Conservation (phyloP, 2,888 invertebrate genomes). For the Pyrgus malvae region DNA sequence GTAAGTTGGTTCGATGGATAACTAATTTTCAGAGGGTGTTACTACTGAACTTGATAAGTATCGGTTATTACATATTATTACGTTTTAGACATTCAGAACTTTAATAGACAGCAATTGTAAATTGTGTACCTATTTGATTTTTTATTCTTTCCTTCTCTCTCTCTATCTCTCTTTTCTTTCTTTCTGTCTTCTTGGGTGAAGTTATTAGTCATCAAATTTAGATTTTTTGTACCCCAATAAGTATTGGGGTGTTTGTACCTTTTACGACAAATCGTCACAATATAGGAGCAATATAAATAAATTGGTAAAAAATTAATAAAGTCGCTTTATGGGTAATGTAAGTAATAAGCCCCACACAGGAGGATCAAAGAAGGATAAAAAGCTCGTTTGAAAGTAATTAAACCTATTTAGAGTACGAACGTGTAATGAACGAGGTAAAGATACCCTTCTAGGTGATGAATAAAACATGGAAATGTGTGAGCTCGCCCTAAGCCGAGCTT, state of each 20-base stretch:
- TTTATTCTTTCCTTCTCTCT: too few relatives aligned
- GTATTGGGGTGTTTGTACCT: neutral
- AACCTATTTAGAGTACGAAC: slow-evolving; percentile 49
- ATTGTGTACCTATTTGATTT: too few relatives aligned
- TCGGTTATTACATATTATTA: too few relatives aligned
- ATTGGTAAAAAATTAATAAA: neutral
- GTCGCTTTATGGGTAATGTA: slow-evolving; percentile 26
- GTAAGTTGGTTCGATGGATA: neutral
- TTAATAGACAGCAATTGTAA: too few relatives aligned
- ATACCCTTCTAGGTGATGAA: slow-evolving; percentile 53
- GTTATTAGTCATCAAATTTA: too few relatives aligned
- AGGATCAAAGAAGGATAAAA: slow-evolving; percentile 27
- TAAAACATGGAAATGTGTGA: slow-evolving; percentile 51
- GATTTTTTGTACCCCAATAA: too few relatives aligned
- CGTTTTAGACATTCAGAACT: too few relatives aligned
- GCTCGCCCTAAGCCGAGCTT: neutral
- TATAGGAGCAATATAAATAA: too few relatives aligned
- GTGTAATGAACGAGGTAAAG: slow-evolving; percentile 50
- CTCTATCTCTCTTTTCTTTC: too few relatives aligned
- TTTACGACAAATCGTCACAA: neutral
- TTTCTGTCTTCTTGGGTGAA: too few relatives aligned
- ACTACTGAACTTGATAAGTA: too few relatives aligned
- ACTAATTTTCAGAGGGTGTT: too few relatives aligned
- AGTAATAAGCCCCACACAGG: slow-evolving; percentile 28
- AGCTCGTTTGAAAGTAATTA: slow-evolving; percentile 52